phyloP scores from a whole-genome alignment of 2,113 vertebrate species.

The Sclerurus mexicanus region DNA sequence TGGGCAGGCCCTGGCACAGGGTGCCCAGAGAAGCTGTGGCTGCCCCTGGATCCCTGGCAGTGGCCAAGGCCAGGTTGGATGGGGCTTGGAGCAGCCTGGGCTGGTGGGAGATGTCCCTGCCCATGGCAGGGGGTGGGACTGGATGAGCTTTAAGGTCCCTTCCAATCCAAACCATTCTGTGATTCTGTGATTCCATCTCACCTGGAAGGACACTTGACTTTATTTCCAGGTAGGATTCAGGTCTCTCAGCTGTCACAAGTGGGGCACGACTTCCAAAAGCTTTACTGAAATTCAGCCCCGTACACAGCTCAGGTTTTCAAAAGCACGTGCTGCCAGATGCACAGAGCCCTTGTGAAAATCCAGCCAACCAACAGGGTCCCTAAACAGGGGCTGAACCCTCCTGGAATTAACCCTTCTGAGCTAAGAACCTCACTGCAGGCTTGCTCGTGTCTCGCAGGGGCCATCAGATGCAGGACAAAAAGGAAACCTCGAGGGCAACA shows the following conservation, averaged over 20 bases:
- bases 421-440: neutral
- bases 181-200: neutral
- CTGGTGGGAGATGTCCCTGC: neutral
- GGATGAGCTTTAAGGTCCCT: neutral
- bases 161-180: neutral
- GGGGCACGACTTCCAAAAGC: neutral
- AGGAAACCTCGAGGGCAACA: neutral
- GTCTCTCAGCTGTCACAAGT: neutral
- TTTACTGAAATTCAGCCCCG: neutral
- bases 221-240: neutral
- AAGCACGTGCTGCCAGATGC: accelerated
- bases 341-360: neutral
- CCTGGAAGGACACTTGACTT: neutral
- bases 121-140: neutral
- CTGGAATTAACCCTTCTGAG: neutral
- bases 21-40: neutral
- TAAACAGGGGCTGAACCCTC: neutral
- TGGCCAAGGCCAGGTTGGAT: neutral
- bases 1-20: neutral
- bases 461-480: neutral
- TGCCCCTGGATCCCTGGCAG: neutral
- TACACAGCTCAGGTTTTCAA: neutral
- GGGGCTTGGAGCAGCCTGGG: neutral
- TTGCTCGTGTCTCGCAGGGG: neutral
- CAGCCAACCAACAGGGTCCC: neutral